Base-by-base conservation (phyloP, 1,140 invertebrate genomes). In the Orussus abietinus region DNA sequence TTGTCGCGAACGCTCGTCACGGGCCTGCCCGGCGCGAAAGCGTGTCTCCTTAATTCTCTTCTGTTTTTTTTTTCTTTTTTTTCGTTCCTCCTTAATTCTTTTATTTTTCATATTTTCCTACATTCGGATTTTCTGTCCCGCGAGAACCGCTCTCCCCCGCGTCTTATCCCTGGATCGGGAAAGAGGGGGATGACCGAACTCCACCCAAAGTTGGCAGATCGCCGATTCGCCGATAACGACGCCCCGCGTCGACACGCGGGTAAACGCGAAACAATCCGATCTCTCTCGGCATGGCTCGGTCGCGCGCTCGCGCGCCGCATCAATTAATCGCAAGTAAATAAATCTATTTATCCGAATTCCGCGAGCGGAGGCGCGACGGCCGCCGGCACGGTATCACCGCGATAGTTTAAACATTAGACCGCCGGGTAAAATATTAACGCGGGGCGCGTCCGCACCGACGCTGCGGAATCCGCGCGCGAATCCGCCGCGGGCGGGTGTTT, bases 171-270 rank as follows among this genome's bases (percentile, higher is more conserved):
- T n/a, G n/a, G n/a, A n/a, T n/a, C n/a, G n/a, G n/a, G n/a, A n/a
- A n/a, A n/a, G n/a, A n/a, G n/a, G n/a, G n/a, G n/a, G n/a, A n/a
- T n/a, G n/a, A n/a, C n/a, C n/a, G n/a, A n/a, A n/a, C n/a, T n/a
- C n/a, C n/a, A n/a, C n/a, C n/a, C n/a, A n/a, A n/a, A n/a, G n/a
- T n/a, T n/a, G n/a, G n/a, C n/a, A n/a, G n/a, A n/a, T n/a, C n/a
- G n/a, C n/a, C 49, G 57, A 66, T 65, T 70, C 61, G 64, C 67
- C 55, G 61, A 66, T 70, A 70, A 70, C 66, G 66, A 69, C 62
- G 57, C 59, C 53, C 57, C 59, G 59, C 62, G 60, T 64, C 58
- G 65, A 66, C 62, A 62, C n/a, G n/a, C 55, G 53, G 61, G 62
- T 58, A 64, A 70, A 70, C 57, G 57, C 55, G 52, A 59, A 61